Conservation (phyloP, 2,888 invertebrate species). For the Lamellibrachia satsuma region DNA sequence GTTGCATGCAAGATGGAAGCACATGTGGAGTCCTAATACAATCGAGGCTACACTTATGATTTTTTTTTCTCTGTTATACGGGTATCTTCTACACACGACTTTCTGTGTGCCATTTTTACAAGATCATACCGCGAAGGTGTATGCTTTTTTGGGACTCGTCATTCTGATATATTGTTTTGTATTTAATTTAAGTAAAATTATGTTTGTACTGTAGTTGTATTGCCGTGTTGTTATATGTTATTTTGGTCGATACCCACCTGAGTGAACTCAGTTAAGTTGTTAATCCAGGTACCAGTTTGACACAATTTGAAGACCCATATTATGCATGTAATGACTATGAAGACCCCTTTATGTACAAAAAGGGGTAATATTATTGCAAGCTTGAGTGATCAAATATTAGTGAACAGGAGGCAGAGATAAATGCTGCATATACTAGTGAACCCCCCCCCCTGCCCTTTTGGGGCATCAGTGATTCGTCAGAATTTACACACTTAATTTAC, state of each 20-base stretch:
- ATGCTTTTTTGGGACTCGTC: background rate
- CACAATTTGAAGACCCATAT: no score
- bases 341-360: no score
- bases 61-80: background rate
- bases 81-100: background rate
- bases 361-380: no score
- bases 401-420: no score
- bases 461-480: no score
- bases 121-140: constrained; percentile 2
- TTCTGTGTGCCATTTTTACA: constrained; percentile 8
- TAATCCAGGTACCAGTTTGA: background rate
- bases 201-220: background rate
- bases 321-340: no score
- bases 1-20: background rate
- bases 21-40: background rate
- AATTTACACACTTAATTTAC: no score
- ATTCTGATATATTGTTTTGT: background rate
- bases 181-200: background rate
- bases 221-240: background rate
- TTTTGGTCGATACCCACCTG: background rate
- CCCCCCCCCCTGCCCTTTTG: no score
- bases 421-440: no score
- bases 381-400: no score
- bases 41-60: background rate
- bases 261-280: background rate